Evolutionary conservation across 30 jellyfish, hydroid and myxozoan genomes (phyloP), one percentile per base, ranked within the genome.

Genomic region (Nemopilema nomurai): DNA sequence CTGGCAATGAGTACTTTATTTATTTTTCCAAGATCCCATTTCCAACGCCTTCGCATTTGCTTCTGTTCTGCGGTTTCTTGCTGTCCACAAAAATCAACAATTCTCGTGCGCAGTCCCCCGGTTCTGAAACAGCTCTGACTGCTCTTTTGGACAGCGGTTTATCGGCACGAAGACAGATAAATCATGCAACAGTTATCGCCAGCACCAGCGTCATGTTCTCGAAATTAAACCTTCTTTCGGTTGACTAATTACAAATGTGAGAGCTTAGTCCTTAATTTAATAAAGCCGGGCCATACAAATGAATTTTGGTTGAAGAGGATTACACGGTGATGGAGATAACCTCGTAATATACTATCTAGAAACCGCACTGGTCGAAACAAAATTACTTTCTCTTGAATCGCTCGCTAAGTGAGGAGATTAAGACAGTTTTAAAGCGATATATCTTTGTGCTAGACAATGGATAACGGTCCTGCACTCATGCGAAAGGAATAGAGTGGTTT

Each of bases 351-450:
- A 64, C 87, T 62, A 86, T 73, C 83, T 41, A 65, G 52, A 71
- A 84, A 84, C 93, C 93, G 87, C 93, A 84, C 49, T 84, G 93
- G 88, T 74, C 52, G 93, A 74, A 64, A 64, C 87, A 71, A 84
- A 73, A 73, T 74, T 49, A 74, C 82, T 62, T 23, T 72, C 69
- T 16, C 75, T 76, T 72, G 82, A 73, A 74, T 67, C 74, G 81
- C 81, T 51, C 57, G 92, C 73, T 83, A 83, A 83, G 65, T 74
- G 84, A 63, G 49, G 63, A 73, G 93, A 84, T 84, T 84, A 84
- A 49, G 52, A 64, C 87, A 24, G 93, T 84, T 84, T 75, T 74
- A 84, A 73, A 73, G 69, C 87, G 93, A 84, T 84, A 49, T 84
- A 69, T 75, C 77, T 29, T 71, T 68, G 87, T 31, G 52, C 31